Conservation (phyloP, 2,888 invertebrate genomes). For the Synergus gifuensis region DNA sequence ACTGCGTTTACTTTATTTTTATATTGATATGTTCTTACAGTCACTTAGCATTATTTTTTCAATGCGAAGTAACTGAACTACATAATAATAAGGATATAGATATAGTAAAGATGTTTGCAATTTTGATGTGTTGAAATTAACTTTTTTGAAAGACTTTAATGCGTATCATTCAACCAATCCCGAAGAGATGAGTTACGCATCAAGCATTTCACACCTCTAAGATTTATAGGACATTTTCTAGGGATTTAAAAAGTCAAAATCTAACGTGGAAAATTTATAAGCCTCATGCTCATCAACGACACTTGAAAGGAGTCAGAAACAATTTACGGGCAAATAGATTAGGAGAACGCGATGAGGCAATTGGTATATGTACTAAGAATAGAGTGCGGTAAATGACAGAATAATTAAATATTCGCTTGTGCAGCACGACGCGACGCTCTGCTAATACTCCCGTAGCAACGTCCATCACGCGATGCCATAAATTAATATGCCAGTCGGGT, state of each 20-base stretch:
- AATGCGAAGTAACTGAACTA: too few relatives aligned
- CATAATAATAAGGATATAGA: too few relatives aligned
- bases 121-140: background rate
- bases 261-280: background rate
- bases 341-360: conserved; percentile 9
- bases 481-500: conserved; percentile 27
- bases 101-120: too few relatives aligned
- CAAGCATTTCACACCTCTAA: background rate
- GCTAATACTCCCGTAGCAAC: conserved; percentile 12
- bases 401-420: conserved; percentile 36
- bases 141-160: background rate
- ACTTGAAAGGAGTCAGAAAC: conserved; percentile 24
- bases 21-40: background rate
- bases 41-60: background rate
- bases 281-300: background rate
- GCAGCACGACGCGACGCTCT: conserved; percentile 1
- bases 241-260: background rate
- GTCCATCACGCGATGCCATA: conserved; percentile 36
- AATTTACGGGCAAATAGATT: conserved; percentile 27
- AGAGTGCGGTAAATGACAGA: conserved; percentile 31
- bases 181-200: too few relatives aligned
- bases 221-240: background rate
- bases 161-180: too few relatives aligned
- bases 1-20: conserved; percentile 23
- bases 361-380: conserved; percentile 25